Base-by-base conservation (phyloP, 1,140 invertebrate species). In the Tetramorium alpestre region DNA sequence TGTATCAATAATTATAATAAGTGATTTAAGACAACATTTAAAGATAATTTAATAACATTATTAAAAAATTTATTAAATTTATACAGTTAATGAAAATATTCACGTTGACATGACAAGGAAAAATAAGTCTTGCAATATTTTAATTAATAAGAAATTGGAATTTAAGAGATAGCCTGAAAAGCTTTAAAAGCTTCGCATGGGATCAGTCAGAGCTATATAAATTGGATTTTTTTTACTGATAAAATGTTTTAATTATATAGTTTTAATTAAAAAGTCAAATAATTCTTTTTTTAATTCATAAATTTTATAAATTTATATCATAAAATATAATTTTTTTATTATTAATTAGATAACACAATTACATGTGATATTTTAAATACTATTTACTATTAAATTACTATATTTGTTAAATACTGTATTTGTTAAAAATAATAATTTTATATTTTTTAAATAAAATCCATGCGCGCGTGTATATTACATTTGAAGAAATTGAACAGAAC, bases 371-470 rank as follows among this genome's bases (percentile, higher is more conserved):
- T n/a, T 54, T 22, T 56, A 16, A 38, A 33, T 73, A n/a, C 16
- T 38, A n/a, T 54, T 54, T n/a, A 11, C 44, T 11, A 47, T 47
- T 47, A 47, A 47, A 47, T 47, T 11, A 49, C 49, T 51, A 51
- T n/a, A n/a, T n/a, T n/a, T n/a, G n/a, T 51, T 51, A 18, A 18
- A 18, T 18, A 16, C 13, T 10, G 6, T 44, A 33, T 70, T 70
- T 28, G 28, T 33, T 7, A 22, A 41, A 13, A 33, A n/a, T 22
- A n/a, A 54, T 69, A 25, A 10, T 33, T 41, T n/a, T 54, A 75
- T 18, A 41, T 58, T 58, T 73, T 41, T 75, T 44, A 76, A 75
- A 54, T 60, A 60, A 60, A 76, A 44, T 76, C 7, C 13, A 69
- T 2, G 28, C 58, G 10, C 13, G 38, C n/a, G 33, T 5, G 8